A percentile compares a stretch with the other conserved stretches of the same genome.
These are phyloP conservation scores for Nemopilema nomurai DNA, from an alignment of 30 jellyfish, hydroid and myxozoan genomes.

Conservation along the genomic window DNA sequence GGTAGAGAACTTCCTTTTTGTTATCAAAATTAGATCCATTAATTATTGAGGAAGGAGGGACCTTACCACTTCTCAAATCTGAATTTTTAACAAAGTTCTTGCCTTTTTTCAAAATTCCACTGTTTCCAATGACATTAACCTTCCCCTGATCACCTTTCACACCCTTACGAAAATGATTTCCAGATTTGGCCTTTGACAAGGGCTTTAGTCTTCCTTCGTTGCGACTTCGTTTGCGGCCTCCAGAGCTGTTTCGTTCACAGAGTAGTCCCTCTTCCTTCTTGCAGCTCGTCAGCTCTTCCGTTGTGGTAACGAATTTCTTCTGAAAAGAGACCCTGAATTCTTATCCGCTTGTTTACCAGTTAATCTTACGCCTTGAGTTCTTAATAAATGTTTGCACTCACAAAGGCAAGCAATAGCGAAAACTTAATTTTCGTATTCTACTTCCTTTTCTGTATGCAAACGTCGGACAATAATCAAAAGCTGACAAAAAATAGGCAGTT, in stretches of 20 bases:
- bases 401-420: no score
- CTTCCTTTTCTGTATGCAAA: no score
- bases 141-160: not conserved
- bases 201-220: not conserved
- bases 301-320: not conserved
- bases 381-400: no score
- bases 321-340: not conserved
- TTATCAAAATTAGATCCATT: not conserved
- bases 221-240: not conserved
- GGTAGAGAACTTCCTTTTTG: no score
- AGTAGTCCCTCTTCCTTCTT: not conserved
- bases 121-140: not conserved
- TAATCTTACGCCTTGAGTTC: no score
- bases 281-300: not conserved
- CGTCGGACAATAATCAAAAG: no score
- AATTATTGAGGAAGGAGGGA: not conserved
- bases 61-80: not conserved
- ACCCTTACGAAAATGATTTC: not conserved
- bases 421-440: no score
- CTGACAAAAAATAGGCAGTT: no score
- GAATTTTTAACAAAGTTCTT: not conserved
- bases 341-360: no score
- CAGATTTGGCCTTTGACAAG: not conserved
- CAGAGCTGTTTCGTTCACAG: not conserved
- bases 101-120: not conserved